A percentile compares a stretch with the other conserved stretches of the same genome.
phyloP scores from a whole-genome alignment of 2,797 vertebrate genomes.

The Gadopsis marmoratus region DNA sequence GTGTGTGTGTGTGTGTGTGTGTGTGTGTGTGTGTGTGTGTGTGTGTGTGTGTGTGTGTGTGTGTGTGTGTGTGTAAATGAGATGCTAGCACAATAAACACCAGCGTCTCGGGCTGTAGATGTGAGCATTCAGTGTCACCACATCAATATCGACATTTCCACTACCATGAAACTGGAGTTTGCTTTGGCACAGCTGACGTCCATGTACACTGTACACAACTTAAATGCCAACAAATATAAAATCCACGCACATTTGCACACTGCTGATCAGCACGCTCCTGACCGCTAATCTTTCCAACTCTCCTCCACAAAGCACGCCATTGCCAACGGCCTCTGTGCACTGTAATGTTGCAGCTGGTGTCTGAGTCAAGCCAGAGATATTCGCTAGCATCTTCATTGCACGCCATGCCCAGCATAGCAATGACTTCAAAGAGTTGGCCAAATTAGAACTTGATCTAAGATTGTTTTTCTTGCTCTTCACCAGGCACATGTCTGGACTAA shows the following conservation, averaged over 20 bases:
- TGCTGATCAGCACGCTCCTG: slow-evolving; percentile 37
- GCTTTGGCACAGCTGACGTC: not conserved
- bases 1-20: no score
- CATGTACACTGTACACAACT: slow-evolving; percentile 8
- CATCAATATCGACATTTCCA: slow-evolving; percentile 77
- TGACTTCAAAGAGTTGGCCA: slow-evolving; percentile 20
- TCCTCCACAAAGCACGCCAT: slow-evolving; percentile 44
- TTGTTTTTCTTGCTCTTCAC: not conserved
- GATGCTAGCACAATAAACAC: not conserved
- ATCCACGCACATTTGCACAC: slow-evolving; percentile 9
- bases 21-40: no score
- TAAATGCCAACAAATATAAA: slow-evolving; percentile 4
- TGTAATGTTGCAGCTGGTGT: slow-evolving; percentile 60
- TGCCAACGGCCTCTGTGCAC: slow-evolving; percentile 23
- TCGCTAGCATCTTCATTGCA: slow-evolving; percentile 34
- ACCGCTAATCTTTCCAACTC: slow-evolving; percentile 58
- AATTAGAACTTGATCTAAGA: not conserved
- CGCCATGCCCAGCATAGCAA: slow-evolving; percentile 35
- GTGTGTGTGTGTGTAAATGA: not conserved
- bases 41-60: slow-evolving; percentile 20
- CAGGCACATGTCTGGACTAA: not conserved
- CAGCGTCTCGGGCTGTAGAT: not conserved
- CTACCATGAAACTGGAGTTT: slow-evolving; percentile 56
- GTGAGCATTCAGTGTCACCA: slow-evolving; percentile 67
- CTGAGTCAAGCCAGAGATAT: slow-evolving; percentile 39